Evolutionary conservation across 2,888 invertebrate genomes (phyloP).

Genomic region (Pteria penguin): DNA sequence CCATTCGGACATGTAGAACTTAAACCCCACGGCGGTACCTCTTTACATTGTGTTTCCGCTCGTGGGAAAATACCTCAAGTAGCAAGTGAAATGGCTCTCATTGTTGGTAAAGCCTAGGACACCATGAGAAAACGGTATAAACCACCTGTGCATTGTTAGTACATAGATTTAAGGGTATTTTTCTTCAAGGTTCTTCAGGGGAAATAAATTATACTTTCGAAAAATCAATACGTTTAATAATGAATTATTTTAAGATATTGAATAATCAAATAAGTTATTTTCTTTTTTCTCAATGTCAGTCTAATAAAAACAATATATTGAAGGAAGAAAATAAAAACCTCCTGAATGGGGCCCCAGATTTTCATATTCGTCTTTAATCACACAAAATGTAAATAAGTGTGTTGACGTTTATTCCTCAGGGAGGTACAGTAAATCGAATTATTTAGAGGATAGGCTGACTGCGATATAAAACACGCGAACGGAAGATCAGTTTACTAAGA

Average conservation of each 20-base stretch:
- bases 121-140: conserved; percentile 39
- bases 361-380: not conserved
- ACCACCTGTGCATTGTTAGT: conserved; percentile 37
- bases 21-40: conserved; percentile 4
- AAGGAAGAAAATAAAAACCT: too few relatives aligned
- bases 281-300: too few relatives aligned
- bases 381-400: not conserved
- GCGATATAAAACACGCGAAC: not conserved
- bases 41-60: conserved; percentile 43
- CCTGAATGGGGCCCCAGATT: not conserved
- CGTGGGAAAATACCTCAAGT: conserved; percentile 65
- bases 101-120: conserved; percentile 32
- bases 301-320: too few relatives aligned
- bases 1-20: not conserved
- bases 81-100: conserved; percentile 53
- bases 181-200: too few relatives aligned
- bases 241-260: too few relatives aligned
- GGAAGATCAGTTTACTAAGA: too few relatives aligned
- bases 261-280: too few relatives aligned
- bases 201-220: too few relatives aligned
- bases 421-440: not conserved
- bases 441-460: not conserved
- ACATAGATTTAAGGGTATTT: conserved; percentile 2
- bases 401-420: not conserved
- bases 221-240: too few relatives aligned